These are phyloP conservation scores for Eulimnadia texana DNA, from an alignment of 1,140 invertebrate species.

Conservation along the genomic window DNA sequence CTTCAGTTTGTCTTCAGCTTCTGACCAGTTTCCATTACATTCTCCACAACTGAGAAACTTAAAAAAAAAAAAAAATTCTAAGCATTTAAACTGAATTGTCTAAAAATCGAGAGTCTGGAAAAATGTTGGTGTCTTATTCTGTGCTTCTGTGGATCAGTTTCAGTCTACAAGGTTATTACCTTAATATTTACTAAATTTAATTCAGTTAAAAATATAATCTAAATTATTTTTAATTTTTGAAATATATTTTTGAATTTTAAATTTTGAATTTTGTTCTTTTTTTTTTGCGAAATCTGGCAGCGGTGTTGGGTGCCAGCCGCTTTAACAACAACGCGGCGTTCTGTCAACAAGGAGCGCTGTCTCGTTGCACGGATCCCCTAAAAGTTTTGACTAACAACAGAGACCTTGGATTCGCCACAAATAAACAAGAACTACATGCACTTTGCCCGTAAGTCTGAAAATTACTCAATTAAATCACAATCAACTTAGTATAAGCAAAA, in stretches of 20 bases:
- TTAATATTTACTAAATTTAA: no score
- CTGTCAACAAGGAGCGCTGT: slow-evolving; percentile 15
- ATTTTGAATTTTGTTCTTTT: not conserved
- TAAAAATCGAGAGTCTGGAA: not conserved
- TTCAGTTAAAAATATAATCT: no score
- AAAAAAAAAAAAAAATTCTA: no score
- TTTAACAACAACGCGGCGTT: not conserved
- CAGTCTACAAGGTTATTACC: no score
- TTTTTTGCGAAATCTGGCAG: not conserved
- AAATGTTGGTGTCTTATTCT: not conserved
- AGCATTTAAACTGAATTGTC: not conserved
- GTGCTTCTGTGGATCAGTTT: not conserved
- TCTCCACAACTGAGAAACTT: no score
- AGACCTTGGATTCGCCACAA: slow-evolving; percentile 17
- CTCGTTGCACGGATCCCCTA: slow-evolving; percentile 17
- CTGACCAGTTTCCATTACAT: not conserved
- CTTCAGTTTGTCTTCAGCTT: not conserved
- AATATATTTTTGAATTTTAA: not conserved
- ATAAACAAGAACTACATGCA: slow-evolving; percentile 12
- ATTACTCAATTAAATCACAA: not conserved
- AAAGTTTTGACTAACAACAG: slow-evolving; percentile 18
- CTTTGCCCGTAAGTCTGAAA: slow-evolving; percentile 17
- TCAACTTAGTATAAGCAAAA: not conserved
- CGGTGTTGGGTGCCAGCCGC: not conserved
- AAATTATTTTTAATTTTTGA: not conserved